phyloP scores from a whole-genome alignment of 2,797 vertebrate species.

The Labeo calbasu region DNA sequence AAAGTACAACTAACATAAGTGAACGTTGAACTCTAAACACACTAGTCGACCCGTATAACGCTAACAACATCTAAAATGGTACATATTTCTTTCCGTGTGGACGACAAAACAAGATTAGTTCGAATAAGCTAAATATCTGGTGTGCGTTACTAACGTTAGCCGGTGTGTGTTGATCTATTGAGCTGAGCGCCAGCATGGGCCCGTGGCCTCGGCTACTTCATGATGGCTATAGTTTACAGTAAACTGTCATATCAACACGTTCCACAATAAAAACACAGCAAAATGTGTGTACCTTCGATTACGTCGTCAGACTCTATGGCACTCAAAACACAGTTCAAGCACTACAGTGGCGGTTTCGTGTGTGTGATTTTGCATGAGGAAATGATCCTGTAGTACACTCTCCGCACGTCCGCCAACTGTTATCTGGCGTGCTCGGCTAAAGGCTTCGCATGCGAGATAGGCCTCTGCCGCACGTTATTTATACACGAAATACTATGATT shows the following conservation, averaged over 20 bases:
- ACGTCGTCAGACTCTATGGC: neutral
- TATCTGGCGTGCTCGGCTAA: slow-evolving; percentile 21
- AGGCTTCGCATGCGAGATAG: slow-evolving; percentile 63
- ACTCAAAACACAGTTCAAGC: neutral
- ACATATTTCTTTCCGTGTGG: neutral
- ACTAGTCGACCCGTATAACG: neutral
- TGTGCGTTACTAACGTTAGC: neutral
- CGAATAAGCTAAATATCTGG: neutral
- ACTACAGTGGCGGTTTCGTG: slow-evolving; percentile 5
- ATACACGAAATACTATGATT: slow-evolving; percentile 25
- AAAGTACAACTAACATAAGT: neutral
- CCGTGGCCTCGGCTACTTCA: slow-evolving; percentile 20
- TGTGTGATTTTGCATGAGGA: slow-evolving; percentile 9
- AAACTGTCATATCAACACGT: neutral
- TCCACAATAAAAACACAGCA: neutral
- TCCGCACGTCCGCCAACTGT: slow-evolving; percentile 59
- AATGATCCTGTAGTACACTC: slow-evolving; percentile 53
- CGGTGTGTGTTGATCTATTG: slow-evolving; percentile 1
- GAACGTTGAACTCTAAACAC: neutral
- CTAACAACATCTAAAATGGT: neutral
- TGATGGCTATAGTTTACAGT: neutral
- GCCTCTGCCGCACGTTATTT: slow-evolving; percentile 72
- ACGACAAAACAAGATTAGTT: neutral
- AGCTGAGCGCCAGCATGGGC: slow-evolving; percentile 24
- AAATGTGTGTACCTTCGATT: neutral